phyloP scores from a whole-genome alignment of 2,888 invertebrate species.

The Salpingus planirostris region DNA sequence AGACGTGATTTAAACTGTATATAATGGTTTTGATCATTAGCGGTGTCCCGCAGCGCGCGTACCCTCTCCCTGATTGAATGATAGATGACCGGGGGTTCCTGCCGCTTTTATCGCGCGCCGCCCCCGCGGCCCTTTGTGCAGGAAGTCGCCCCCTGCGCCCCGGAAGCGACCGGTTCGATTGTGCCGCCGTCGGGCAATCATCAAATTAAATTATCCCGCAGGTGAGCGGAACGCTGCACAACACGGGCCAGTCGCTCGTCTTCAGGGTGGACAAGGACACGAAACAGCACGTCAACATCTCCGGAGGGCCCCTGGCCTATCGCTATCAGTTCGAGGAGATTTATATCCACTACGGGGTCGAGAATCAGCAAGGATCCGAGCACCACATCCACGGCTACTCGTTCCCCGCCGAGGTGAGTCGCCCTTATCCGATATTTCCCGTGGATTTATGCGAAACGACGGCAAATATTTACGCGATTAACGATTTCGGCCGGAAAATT shows the following conservation, averaged over 20 bases:
- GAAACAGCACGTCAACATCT: slow-evolving; percentile 88
- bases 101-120: slow-evolving; percentile 8
- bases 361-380: slow-evolving; percentile 87
- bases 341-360: slow-evolving; percentile 89
- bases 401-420: slow-evolving; percentile 92
- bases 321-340: slow-evolving; percentile 92
- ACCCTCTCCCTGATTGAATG: slow-evolving; percentile 31
- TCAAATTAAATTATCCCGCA: slow-evolving; percentile 35
- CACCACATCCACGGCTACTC: slow-evolving; percentile 91
- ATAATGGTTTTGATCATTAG: slow-evolving; percentile 34
- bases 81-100: slow-evolving; percentile 27
- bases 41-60: slow-evolving; percentile 23
- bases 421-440: too few species aligned
- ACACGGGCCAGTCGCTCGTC: slow-evolving; percentile 90
- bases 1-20: slow-evolving; percentile 25
- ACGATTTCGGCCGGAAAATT: too few species aligned
- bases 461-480: too few species aligned
- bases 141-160: slow-evolving; percentile 7
- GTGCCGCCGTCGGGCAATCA: slow-evolving; percentile 2
- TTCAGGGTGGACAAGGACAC: slow-evolving; percentile 86
- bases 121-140: slow-evolving; percentile 6
- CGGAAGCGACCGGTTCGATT: too few species aligned
- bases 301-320: slow-evolving; percentile 92
- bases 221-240: slow-evolving; percentile 83
- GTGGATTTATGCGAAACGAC: too few species aligned